These are phyloP conservation scores for Piprites chloris DNA, from an alignment of 2,113 vertebrate genomes.

Conservation along the genomic window DNA sequence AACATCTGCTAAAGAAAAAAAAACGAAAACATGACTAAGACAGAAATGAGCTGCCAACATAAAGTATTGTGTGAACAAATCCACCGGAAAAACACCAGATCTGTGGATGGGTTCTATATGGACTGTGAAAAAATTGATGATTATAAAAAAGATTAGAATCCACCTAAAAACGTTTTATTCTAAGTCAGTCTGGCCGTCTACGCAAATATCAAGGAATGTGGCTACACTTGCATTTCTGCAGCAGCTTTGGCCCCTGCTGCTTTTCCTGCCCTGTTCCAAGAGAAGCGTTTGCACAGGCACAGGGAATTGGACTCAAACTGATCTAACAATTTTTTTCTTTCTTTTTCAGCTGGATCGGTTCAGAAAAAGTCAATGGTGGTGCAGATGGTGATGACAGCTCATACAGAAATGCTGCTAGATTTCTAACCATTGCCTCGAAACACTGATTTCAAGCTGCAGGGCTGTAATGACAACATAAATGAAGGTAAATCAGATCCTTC, in stretches of 20 bases:
- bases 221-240: constrained; percentile 7
- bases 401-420: neutral
- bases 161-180: neutral
- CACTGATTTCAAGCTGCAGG: neutral
- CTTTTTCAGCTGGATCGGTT: neutral
- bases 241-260: constrained; percentile 45
- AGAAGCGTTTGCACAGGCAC: neutral
- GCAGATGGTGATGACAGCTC: constrained; percentile 3
- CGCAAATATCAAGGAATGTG: constrained; percentile 12
- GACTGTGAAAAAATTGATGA: neutral
- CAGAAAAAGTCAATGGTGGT: neutral
- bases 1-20: constrained; percentile 55
- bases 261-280: constrained; percentile 21
- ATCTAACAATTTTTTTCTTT: neutral
- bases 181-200: neutral
- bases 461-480: neutral
- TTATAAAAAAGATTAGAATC: neutral
- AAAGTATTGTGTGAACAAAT: constrained; percentile 31
- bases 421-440: neutral
- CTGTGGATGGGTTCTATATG: neutral
- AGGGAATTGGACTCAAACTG: neutral
- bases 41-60: constrained; percentile 44
- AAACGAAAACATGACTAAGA: neutral
- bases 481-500: constrained; percentile 20
- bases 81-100: neutral